Base-by-base conservation (phyloP, 2,888 invertebrate species). In the Clanis bilineata region DNA sequence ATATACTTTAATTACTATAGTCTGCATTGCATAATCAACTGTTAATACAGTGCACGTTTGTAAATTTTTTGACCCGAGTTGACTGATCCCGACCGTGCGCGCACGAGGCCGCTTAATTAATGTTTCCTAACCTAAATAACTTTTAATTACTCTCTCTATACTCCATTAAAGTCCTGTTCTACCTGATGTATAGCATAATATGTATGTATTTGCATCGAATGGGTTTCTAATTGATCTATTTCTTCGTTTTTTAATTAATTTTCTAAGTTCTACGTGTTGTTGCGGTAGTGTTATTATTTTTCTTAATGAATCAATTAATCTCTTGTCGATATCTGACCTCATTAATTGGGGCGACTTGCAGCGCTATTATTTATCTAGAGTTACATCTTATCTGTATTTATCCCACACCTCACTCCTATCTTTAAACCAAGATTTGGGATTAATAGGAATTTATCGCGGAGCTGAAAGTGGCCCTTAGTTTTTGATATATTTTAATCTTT, bases 101-200 rank as follows among this genome's bases (percentile, higher is more conserved):
- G 62, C 61, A 58, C 65, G 66, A 65, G 65, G 62, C 54, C 65
- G 67, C 64, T 79, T 82, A 85, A 86, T 86, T 82, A 80, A 79
- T 77, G 79, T 71, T 82, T 85, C 85, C 86, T 83, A 83, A 80
- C 85, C 84, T 76, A 85, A 80, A 85, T 84, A 79, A 71, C 75
- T 70, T 71, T 73, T 78, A 85, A 83, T 85, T 80, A 74, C 68
- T 62, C 65, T 61, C 70, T 71, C 67, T 64, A 66, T 63, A 66
- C 61, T 56, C 64, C 62, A 65, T 72, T 64, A 43, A 21, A 58
- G 63, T 60, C 65, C 15, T 45, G 36, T 10, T 28, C 38, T 15
- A 38, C 56, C 56, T 45, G 38, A 55, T 45, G 45, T 59, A 41
- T 55, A 55, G 23, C 21, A 57, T n/a, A n/a, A 22, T 25, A 10